Base-by-base conservation (phyloP, 2,888 invertebrate genomes). In the Muscina levida region DNA sequence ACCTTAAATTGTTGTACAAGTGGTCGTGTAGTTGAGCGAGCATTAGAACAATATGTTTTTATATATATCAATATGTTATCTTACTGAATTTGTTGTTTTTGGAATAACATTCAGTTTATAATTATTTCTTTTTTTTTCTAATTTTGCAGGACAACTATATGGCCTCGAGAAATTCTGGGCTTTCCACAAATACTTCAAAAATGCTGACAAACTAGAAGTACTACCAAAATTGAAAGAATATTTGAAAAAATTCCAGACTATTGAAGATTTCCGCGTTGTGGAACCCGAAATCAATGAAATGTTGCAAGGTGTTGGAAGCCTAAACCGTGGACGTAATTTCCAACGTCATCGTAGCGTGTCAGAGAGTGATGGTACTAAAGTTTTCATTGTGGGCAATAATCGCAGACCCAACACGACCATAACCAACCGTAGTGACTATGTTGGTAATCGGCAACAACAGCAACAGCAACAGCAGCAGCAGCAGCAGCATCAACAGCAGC, bases 81-180 rank as follows among this genome's bases (percentile, higher is more conserved):
- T n/a, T n/a, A n/a, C n/a, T n/a, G n/a, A n/a, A n/a, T n/a, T n/a
- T n/a, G n/a, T n/a, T n/a, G n/a, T n/a, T n/a, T n/a, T n/a, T n/a
- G n/a, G n/a, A n/a, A n/a, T n/a, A n/a, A n/a, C n/a, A n/a, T n/a
- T n/a, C n/a, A n/a, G n/a, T n/a, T n/a, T n/a, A n/a, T n/a, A n/a
- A n/a, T n/a, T n/a, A n/a, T n/a, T n/a, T n/a, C n/a, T n/a, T n/a
- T n/a, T n/a, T n/a, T n/a, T n/a, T n/a, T n/a, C 24, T 24, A 22
- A 75, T 59, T 66, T 11, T 53, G 26, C 66, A 96, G 97, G 97
- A 90, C 98, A 99, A 91, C 92, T 98, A 68, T 99, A 99, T 91
- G 99, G 99, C 26, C 91, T 99, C 84, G 99, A 99, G 92, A 99
- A 99, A 91, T 99, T 99, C 91, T 98, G 99, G 98, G 98, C 98